Evolutionary conservation across 2,113 vertebrate genomes (phyloP), one percentile per base, ranked within the genome.

Genomic region (Galemys pyrenaicus): DNA sequence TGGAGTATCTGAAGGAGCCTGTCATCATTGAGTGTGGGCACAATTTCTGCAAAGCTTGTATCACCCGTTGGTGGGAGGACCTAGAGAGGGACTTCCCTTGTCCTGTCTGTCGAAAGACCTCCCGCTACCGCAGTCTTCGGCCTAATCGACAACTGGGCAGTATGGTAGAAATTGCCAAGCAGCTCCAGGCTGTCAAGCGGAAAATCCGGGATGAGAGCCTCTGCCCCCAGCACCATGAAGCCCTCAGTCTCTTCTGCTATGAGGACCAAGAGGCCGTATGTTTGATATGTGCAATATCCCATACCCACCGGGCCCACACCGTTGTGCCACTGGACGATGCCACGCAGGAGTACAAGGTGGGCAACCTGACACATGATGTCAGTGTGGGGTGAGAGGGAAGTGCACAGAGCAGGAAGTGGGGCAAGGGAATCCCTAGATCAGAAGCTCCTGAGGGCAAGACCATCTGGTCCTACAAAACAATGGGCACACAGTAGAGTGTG

Each of bases 191-290:
- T 54, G 99, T 99, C 93, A 98, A 98, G 17, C 96, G 92, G 39
- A 96, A 96, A 95, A 95, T 96, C 65, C 96, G 97, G 68, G 97
- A 97, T 32, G 97, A 98, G 75, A 98, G 98, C 37, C 96, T 98
- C 86, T 99, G 99, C 92, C 96, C 96, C 65, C 95, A 98, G 70
- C 99, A 99, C 96, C 97, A 98, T 0, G 99, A 99, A 95, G 98
- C 98, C 92, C 98, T 99, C 95, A 99, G 99, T 95, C 98, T 99
- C 26, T 99, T 98, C 97, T 99, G 99, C 68, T 99, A 99, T 68
- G 99, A 99, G 84, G 99, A 99, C 97, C 99, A 99, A 95, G 98
- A 99, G 96, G 98, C 99, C 79, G 98, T 99, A 86, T 99, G 99
- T 96, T 97, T 99, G 95, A 98, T 99, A 86, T 99, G 99, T 71